Conservation (phyloP, 2,888 invertebrate genomes). For the Phrixothrix hirtus region DNA sequence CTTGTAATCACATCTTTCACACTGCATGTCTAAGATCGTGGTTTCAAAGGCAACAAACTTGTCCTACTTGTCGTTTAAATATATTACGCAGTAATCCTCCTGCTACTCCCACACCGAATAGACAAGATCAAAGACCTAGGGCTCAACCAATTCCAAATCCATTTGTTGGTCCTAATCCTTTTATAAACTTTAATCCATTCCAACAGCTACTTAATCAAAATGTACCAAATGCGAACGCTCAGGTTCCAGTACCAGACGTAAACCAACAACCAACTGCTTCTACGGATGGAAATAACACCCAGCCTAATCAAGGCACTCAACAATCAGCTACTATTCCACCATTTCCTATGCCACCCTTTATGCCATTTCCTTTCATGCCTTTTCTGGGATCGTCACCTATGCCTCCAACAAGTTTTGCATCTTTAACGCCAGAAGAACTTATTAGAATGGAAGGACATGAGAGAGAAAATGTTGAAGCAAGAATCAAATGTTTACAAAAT, state of each 20-base stretch:
- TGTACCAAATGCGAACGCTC: constrained; percentile 31
- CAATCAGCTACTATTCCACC: constrained; percentile 49
- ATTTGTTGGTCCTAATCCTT: constrained; percentile 30
- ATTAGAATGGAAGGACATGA: constrained; percentile 86
- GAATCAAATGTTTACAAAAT: constrained; percentile 78
- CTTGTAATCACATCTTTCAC: constrained; percentile 99
- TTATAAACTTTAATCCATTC: constrained; percentile 40
- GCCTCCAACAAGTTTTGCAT: constrained; percentile 74
- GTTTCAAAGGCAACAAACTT: constrained; percentile 99
- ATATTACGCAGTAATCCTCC: constrained; percentile 55
- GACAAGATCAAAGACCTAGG: constrained; percentile 30
- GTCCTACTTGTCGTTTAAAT: constrained; percentile 96
- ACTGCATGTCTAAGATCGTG: constrained; percentile 95
- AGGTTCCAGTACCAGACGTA: constrained; percentile 46
- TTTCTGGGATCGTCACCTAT: constrained; percentile 73
- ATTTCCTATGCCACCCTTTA: constrained; percentile 61
- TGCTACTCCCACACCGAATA: constrained; percentile 23
- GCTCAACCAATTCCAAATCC: constrained; percentile 25
- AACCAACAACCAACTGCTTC: constrained; percentile 35
- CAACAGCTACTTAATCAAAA: constrained; percentile 24
- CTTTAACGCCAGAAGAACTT: constrained; percentile 81
- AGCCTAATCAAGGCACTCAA: constrained; percentile 13
- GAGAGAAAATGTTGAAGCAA: constrained; percentile 84
- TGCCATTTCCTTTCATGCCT: constrained; percentile 60
- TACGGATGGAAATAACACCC: constrained; percentile 46